phyloP scores from a whole-genome alignment of 2,113 vertebrate genomes.

The Podocnemis expansa region DNA sequence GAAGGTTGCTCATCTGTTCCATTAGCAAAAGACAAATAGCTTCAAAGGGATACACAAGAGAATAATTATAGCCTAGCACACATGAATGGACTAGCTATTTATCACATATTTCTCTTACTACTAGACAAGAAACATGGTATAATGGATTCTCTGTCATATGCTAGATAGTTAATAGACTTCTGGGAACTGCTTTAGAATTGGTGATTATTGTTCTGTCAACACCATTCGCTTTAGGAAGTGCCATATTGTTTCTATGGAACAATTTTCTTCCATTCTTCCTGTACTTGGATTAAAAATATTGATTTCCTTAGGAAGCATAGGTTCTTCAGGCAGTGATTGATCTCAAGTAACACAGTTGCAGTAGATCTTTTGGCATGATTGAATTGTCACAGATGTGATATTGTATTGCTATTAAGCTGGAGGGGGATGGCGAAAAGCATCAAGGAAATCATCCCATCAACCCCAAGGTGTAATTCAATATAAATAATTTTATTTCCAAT shows the following conservation, averaged over 20 bases:
- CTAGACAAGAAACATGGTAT: not conserved
- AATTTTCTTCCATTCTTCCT: constrained; percentile 23
- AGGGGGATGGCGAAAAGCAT: not conserved
- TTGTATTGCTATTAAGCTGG: not conserved
- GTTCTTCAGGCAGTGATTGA: not conserved
- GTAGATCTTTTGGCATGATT: not conserved
- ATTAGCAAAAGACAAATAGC: not conserved
- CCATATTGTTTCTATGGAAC: not conserved
- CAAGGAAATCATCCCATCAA: not conserved
- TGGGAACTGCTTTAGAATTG: not conserved
- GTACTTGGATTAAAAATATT: not conserved
- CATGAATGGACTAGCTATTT: not conserved
- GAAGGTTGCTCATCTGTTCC: not conserved
- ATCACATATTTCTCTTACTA: not conserved
- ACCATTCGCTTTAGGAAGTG: not conserved
- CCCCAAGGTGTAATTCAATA: not conserved
- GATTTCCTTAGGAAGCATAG: not conserved
- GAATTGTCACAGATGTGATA: not conserved
- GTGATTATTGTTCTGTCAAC: constrained; percentile 16
- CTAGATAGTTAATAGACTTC: not conserved
- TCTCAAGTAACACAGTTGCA: not conserved
- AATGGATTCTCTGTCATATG: not conserved
- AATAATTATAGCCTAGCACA: not conserved
- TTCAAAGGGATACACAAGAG: not conserved
- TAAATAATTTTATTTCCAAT: constrained; percentile 24